phyloP scores from a whole-genome alignment of 2,888 invertebrate species.

The Apamea sordens region DNA sequence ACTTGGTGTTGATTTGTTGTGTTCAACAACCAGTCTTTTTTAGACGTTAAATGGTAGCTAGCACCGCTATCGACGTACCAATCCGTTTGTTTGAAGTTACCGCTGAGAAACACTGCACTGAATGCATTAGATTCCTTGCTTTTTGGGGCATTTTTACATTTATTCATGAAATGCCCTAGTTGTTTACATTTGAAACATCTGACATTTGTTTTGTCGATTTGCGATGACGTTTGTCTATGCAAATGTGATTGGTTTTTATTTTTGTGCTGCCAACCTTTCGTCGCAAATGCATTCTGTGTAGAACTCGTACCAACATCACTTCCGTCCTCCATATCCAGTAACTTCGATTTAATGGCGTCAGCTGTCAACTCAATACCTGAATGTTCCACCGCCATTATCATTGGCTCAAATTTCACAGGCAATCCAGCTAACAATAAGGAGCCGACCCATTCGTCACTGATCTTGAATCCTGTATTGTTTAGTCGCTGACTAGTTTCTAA shows the following conservation, averaged over 20 bases:
- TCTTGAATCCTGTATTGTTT: no score
- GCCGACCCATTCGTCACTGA: no score
- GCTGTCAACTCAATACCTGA: conserved; percentile 37
- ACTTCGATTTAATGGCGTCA: conserved; percentile 59
- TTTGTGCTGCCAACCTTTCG: no score
- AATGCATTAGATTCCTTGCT: conserved; percentile 49
- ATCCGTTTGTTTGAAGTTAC: conserved; percentile 23
- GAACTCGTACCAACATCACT: no score
- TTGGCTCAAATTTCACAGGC: conserved; percentile 47
- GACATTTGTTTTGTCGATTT: not conserved
- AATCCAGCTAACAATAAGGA: conserved; percentile 56
- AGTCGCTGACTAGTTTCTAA: conserved; percentile 61
- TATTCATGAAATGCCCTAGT: not conserved
- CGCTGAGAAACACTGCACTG: conserved; percentile 50
- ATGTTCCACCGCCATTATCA: conserved; percentile 50
- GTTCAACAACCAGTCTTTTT: conserved; percentile 14
- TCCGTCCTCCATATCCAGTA: conserved; percentile 1
- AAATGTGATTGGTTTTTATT: no score
- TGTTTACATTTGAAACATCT: conserved; percentile 30
- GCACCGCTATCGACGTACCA: conserved; percentile 41
- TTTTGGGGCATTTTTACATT: no score
- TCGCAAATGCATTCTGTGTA: no score
- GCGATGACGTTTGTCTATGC: no score
- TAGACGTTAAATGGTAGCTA: conserved; percentile 10
- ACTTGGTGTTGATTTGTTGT: conserved; percentile 3